phyloP scores from a whole-genome alignment of 2,888 invertebrate species.

The Diaperis boleti region DNA sequence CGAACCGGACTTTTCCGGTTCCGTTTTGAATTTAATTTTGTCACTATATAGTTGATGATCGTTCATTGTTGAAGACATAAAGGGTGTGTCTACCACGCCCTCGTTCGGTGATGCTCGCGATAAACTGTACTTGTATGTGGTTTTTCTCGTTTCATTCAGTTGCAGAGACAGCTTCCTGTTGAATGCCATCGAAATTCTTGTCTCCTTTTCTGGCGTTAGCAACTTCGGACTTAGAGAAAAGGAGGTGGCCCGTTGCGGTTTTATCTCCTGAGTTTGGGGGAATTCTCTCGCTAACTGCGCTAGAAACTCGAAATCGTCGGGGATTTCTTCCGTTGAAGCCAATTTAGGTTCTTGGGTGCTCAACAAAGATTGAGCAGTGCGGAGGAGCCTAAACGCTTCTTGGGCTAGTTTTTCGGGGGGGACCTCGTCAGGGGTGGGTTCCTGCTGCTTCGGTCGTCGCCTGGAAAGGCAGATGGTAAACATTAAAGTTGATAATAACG shows the following conservation, averaged over 20 bases:
- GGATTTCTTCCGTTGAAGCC: slow-evolving; percentile 58
- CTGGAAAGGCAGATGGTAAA: slow-evolving; percentile 45
- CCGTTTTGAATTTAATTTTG: slow-evolving; percentile 20
- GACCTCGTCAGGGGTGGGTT: slow-evolving; percentile 66
- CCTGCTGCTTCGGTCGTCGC: slow-evolving; percentile 64
- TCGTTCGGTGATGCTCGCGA: slow-evolving; percentile 44
- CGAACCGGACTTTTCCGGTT: slow-evolving; percentile 49
- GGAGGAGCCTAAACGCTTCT: slow-evolving; percentile 75
- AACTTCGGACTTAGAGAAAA: slow-evolving; percentile 61
- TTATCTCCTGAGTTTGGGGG: slow-evolving; percentile 52
- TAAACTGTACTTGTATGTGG: slow-evolving; percentile 37
- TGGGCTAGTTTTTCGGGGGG: slow-evolving; percentile 75
- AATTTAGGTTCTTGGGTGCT: slow-evolving; percentile 75
- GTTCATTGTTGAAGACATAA: slow-evolving; percentile 39
- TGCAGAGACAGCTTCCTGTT: slow-evolving; percentile 62
- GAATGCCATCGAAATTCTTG: slow-evolving; percentile 58
- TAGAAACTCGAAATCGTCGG: slow-evolving; percentile 61
- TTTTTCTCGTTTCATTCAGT: slow-evolving; percentile 51
- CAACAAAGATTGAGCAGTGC: slow-evolving; percentile 75
- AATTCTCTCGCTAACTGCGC: slow-evolving; percentile 64
- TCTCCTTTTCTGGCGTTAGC: slow-evolving; percentile 56
- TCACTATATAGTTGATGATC: slow-evolving; percentile 17
- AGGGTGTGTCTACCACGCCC: slow-evolving; percentile 52
- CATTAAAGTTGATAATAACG: no score
- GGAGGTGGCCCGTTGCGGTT: slow-evolving; percentile 58